Evolutionary conservation across 1,140 invertebrate genomes (phyloP).

Genomic region (Acromyrmex echinatior): DNA sequence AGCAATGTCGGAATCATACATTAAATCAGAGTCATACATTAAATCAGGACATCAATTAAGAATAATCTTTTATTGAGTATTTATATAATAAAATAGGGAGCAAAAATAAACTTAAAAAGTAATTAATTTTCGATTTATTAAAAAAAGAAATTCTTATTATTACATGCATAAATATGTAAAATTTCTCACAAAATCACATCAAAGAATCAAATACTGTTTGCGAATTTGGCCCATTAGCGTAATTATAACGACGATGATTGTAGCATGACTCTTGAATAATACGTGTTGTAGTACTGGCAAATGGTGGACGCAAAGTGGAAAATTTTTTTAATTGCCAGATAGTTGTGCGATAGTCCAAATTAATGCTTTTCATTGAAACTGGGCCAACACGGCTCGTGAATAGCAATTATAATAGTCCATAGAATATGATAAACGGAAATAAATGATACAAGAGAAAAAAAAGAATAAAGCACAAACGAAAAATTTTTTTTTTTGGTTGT

Average conservation of each 20-base stretch:
- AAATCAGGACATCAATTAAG: neutral
- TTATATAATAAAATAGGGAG: too few relatives aligned
- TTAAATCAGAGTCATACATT: neutral
- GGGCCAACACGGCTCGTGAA: neutral
- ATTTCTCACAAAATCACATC: neutral
- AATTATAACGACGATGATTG: conserved; percentile 26
- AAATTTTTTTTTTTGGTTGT: conserved; percentile 60
- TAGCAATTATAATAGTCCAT: conserved; percentile 63
- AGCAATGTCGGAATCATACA: neutral
- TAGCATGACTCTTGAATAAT: conserved; percentile 23
- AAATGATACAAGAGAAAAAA: neutral
- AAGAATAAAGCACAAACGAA: conserved; percentile 54
- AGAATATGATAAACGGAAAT: conserved; percentile 48
- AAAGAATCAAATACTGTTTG: neutral
- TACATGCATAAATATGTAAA: neutral
- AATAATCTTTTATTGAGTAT: neutral
- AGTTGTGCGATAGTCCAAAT: conserved; percentile 50
- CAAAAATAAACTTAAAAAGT: neutral
- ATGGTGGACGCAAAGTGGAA: conserved; percentile 28
- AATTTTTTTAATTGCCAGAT: conserved; percentile 55
- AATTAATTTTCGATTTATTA: neutral
- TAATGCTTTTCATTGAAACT: conserved; percentile 56
- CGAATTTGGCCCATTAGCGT: conserved; percentile 36
- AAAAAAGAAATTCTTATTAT: neutral
- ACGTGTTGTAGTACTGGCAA: conserved; percentile 27